Evolutionary conservation across 1,140 invertebrate genomes (phyloP).

Genomic region (Rhagoletis pomonella): DNA sequence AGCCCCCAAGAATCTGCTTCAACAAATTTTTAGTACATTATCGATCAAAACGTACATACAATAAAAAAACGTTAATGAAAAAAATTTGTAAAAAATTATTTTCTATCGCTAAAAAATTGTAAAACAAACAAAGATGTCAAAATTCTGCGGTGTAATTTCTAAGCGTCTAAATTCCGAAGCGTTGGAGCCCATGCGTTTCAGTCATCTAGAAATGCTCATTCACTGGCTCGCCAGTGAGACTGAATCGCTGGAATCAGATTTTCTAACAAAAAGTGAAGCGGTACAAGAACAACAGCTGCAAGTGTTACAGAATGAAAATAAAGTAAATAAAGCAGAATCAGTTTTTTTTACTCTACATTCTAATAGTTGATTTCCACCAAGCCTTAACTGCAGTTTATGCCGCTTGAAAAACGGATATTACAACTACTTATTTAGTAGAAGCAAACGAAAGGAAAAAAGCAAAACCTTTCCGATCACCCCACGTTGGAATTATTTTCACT

Average conservation of each 20-base stretch:
- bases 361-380: no score
- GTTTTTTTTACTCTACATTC: no score
- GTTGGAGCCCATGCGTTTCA: conserved; percentile 28
- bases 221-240: conserved; percentile 52
- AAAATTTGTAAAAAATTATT: background rate
- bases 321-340: background rate
- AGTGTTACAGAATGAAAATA: conserved; percentile 10
- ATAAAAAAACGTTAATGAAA: background rate
- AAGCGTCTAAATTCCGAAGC: background rate
- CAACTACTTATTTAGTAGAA: no score
- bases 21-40: no score
- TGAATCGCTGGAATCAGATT: conserved; percentile 18
- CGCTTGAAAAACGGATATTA: no score
- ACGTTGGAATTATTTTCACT: background rate
- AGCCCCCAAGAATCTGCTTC: no score
- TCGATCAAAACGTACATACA: no score
- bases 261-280: background rate
- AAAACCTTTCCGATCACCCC: no score
- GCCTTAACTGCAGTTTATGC: no score
- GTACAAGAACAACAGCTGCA: conserved; percentile 6
- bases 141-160: conserved; percentile 54
- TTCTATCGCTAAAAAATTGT: background rate
- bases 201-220: conserved; percentile 7
- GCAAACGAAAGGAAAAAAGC: no score
- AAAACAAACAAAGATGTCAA: conserved; percentile 52